Base-by-base conservation (phyloP, 2,113 vertebrate species). In the Notarius quadriscutis region DNA sequence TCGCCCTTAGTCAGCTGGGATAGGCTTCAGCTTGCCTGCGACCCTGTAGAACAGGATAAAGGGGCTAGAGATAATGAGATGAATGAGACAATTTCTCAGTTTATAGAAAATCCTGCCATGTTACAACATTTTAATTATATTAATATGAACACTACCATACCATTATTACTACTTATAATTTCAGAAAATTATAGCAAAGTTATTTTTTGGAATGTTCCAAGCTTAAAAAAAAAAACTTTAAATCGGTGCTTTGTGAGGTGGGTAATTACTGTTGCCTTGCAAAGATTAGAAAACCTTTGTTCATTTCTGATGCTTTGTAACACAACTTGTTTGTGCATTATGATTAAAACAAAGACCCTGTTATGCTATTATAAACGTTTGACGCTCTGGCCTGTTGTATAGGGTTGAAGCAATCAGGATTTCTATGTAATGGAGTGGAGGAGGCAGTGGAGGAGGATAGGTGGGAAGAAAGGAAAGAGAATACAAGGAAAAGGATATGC, bases 261-360 rank as follows among this genome's bases (percentile, higher is more conserved):
- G 5, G 18, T 67, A 67, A n/a, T 63, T 63, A 82, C 22, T 82
- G 58, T 62, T 63, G 20, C 30, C 15, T 0, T 0, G 27, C 30
- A 48, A 41, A 20, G 15, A 60, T 60, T 80, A 41, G 20, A 2
- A 12, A 65, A 58, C 20, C 41, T 65, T 83, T 83, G 41, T 83
- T 83, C 22, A n/a, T 57, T 87, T 58, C n/a, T 34, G 18, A 65
- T 53, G 41, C 71, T 22, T 71, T 77, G 18, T 71, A 87, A 79
- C 51, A 20, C 78, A 80, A 58, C n/a, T 80, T 62, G 78, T 80
- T 81, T 51, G 69, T 22, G 41, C 50, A 57, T 84, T 51, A 25
- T 53, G 74, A 78, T 78, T n/a, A 34, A 18, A 62, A 75, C 53
- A 81, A 48, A 50, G 84, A 20, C 22, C 4, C n/a, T 51, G 63